Conservation (phyloP, 2,113 vertebrate genomes). For the Dicrurus megarhynchus region DNA sequence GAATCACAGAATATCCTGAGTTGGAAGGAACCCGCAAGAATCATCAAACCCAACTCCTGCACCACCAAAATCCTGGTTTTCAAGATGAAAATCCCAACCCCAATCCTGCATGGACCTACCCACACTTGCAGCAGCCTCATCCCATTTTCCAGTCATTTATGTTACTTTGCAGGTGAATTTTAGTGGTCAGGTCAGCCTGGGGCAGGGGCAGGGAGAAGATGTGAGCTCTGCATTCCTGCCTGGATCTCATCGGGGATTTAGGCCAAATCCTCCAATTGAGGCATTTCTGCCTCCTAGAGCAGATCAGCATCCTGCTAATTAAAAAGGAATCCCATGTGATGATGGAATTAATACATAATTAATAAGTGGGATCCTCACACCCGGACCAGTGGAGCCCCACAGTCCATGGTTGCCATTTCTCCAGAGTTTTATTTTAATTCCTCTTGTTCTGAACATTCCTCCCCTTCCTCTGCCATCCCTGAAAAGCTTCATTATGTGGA, state of each 20-base stretch:
- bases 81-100: background rate
- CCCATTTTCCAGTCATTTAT: background rate
- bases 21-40: background rate
- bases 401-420: background rate
- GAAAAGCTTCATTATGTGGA: accelerated
- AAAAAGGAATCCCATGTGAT: background rate
- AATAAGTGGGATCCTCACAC: background rate
- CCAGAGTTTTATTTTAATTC: background rate
- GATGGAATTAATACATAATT: background rate
- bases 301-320: background rate
- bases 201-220: background rate
- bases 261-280: background rate
- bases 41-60: background rate
- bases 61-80: background rate
- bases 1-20: background rate
- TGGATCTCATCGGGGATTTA: background rate
- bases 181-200: background rate
- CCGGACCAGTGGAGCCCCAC: accelerated
- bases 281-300: background rate
- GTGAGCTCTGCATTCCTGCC: background rate
- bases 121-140: background rate
- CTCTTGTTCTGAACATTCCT: background rate
- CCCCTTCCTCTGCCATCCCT: background rate
- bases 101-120: background rate
- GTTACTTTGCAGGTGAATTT: background rate